Percentiles rank a stretch among this genome's conserved stretches.
phyloP scores from a whole-genome alignment of 2,797 vertebrate genomes.

The Philypnodon macrostomus region DNA sequence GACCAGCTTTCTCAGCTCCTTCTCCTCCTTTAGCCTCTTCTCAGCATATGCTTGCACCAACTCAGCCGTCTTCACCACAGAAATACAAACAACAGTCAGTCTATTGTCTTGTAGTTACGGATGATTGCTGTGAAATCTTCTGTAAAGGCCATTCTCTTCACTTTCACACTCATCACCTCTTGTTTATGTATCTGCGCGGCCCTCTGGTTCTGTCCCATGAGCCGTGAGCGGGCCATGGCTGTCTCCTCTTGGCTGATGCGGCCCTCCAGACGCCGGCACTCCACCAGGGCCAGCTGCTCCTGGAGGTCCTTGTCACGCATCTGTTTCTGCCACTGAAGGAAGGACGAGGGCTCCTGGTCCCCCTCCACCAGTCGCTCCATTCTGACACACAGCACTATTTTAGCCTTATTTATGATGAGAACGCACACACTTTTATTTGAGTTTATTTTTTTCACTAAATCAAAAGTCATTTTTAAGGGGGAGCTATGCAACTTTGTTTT shows the following conservation, averaged over 20 bases:
- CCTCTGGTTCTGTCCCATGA: slow-evolving; percentile 80
- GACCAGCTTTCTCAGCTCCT: slow-evolving; percentile 80
- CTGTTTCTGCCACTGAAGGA: slow-evolving; percentile 85
- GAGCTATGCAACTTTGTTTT: no score
- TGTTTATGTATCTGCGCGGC: slow-evolving; percentile 80
- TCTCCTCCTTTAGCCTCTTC: slow-evolving; percentile 78
- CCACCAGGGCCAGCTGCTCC: slow-evolving; percentile 72
- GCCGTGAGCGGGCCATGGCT: slow-evolving; percentile 74
- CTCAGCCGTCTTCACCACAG: slow-evolving; percentile 71
- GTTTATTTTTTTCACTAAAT: no score
- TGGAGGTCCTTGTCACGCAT: slow-evolving; percentile 80
- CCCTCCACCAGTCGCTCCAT: slow-evolving; percentile 80
- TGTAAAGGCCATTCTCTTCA: neutral
- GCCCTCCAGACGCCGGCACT: slow-evolving; percentile 77
- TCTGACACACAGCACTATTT: slow-evolving; percentile 74
- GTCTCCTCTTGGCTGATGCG: slow-evolving; percentile 83
- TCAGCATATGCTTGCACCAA: slow-evolving; percentile 77
- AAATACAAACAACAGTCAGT: slow-evolving; percentile 11
- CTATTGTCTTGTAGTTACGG: slow-evolving; percentile 6
- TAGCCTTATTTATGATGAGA: no score
- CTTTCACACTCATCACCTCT: slow-evolving; percentile 74
- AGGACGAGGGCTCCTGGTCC: slow-evolving; percentile 78
- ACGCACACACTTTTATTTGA: neutral
- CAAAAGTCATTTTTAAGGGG: no score
- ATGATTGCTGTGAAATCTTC: neutral